Base-by-base conservation (phyloP, 2,888 invertebrate genomes). In the Eumacrocentrus americanus region DNA sequence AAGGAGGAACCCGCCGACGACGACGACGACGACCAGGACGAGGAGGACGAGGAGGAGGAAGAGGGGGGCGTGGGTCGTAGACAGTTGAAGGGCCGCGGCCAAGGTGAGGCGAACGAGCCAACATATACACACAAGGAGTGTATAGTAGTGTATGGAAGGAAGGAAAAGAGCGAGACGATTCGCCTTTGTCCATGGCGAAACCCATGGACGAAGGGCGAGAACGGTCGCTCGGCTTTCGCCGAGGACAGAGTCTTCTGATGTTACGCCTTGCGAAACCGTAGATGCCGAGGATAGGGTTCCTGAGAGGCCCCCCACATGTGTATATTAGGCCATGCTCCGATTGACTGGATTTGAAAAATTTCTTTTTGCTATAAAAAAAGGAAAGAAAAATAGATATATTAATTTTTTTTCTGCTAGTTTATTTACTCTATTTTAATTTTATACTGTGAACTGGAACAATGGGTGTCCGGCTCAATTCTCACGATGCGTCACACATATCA, bases 41-140 rank as follows among this genome's bases (percentile, higher is more conserved):
- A 58, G 60, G 51, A 61, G 62, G 66, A 42, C n/a, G n/a, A 68
- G 66, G 71, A 67, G 70, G 71, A 67, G 70, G 65, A 70, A 65
- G 70, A 66, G 69, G 74, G 74, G 71, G 72, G 75, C 75, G 76
- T 75, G 76, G 75, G 76, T 73, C 74, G 74, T 77, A 79, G 78
- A 79, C 80, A 74, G 80, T 80, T 79, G 81, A 80, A 81, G 80
- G 79, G 81, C 81, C 80, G 79, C 79, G 75, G 76, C 79, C 79
- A 80, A 81, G 80, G 81, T 79, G 79, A 79, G 75, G 72, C 70
- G 72, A 72, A 53, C 46, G 52, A 59, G 52, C 53, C 48, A 50
- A 35, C 48, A 48, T 14, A 29, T 22, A 23, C 46, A 25, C 7
- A 11, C 46, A 25, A 22, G 7, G 22, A 44, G 44, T 6, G n/a